Evolutionary conservation across 2,888 invertebrate species (phyloP), one percentile per base, ranked within the genome.

Genomic region (Carabus problematicus): DNA sequence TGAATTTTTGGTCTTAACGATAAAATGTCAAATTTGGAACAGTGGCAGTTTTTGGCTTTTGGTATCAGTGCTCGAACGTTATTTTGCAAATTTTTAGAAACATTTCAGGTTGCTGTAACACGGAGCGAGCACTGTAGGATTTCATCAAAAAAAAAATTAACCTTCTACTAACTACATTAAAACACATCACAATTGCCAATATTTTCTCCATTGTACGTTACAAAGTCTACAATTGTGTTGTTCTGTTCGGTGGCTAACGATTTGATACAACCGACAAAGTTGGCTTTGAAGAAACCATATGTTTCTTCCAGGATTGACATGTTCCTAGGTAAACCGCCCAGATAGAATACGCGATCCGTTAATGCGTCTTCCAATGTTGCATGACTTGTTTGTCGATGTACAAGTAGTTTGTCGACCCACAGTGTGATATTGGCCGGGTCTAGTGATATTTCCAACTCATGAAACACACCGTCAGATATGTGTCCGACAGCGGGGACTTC

Each of bases 381-480:
- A 66, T 83, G 75, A 81, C 79, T 54, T 76, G 74, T 1, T 60
- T 70, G 67, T 18, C 70, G 64, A 9, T 82, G 82, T 0, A 81
- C 79, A 63, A 82, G 61, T 29, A 75, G 76, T 49, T 80, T 77
- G 72, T 87, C 86, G 1, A 87, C 78, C 11, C 76, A 74, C 43
- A 87, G 71, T 0, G 81, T 79, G 60, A 85, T 76, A 72, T 84
- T 83, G 7, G 78, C 76, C 1, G 80, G 81, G 16, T 81, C 78
- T 60, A 87, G 78, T 42, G 77, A 82, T n/a, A 88, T 72, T 43
- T 82, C 79, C 0, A 88, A 72, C 4, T 79, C 84, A 74, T 91
- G 91, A 91, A 91, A 91, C 71, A 88, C 87, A n/a, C 90, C 91
- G 77, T 92, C 91, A 8, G 90, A 84, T 41, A 90, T 78, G 74